These are phyloP conservation scores for Coremacera marginata DNA, from an alignment of 2,888 invertebrate genomes.

Conservation along the genomic window DNA sequence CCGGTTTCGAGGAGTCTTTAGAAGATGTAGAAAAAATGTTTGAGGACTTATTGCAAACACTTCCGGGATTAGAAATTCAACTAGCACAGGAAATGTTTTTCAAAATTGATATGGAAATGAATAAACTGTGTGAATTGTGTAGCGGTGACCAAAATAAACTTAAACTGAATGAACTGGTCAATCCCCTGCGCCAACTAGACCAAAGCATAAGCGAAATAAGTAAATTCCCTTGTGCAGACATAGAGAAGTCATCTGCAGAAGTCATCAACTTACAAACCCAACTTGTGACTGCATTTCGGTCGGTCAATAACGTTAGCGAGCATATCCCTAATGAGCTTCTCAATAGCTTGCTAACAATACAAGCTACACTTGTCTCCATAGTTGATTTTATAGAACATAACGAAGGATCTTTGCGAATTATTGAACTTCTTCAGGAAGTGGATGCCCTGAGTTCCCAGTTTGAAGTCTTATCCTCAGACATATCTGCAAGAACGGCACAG, in stretches of 20 bases:
- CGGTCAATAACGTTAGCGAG: slow-evolving; percentile 61
- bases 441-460: slow-evolving; percentile 60
- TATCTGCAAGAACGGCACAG: slow-evolving; percentile 12
- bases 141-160: neutral
- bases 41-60: slow-evolving; percentile 62
- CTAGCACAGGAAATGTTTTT: slow-evolving; percentile 69
- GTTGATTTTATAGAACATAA: slow-evolving; percentile 65
- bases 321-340: slow-evolving; percentile 49
- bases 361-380: slow-evolving; percentile 59
- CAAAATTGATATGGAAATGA: slow-evolving; percentile 59
- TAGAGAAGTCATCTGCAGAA: slow-evolving; percentile 60
- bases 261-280: slow-evolving; percentile 61
- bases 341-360: slow-evolving; percentile 54
- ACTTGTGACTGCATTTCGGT: slow-evolving; percentile 62
- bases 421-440: slow-evolving; percentile 65
- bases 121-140: slow-evolving; percentile 51
- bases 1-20: slow-evolving; percentile 58
- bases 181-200: slow-evolving; percentile 54
- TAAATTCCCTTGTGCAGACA: slow-evolving; percentile 55
- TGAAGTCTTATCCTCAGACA: slow-evolving; percentile 34
- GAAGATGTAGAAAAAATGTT: slow-evolving; percentile 65
- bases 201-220: slow-evolving; percentile 54
- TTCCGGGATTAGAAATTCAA: slow-evolving; percentile 67
- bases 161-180: slow-evolving; percentile 46
- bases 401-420: slow-evolving; percentile 59